Evolutionary conservation across 2,113 vertebrate genomes (phyloP), one percentile per base, ranked within the genome.

Genomic region (Protobothrops flavoviridis): DNA sequence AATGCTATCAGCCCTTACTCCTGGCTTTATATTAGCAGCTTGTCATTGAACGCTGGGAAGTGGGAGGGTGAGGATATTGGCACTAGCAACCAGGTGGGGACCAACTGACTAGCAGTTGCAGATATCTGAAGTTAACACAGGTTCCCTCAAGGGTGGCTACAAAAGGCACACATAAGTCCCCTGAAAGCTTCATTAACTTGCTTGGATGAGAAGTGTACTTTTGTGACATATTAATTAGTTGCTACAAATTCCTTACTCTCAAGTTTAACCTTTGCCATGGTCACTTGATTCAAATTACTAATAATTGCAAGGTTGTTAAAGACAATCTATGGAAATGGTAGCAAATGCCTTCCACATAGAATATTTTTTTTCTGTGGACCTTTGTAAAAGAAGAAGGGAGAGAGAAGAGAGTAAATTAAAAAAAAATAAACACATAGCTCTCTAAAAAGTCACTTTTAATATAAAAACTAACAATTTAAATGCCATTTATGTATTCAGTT

Each of bases 191-290:
- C 97, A 96, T 97, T 97, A 97, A 95, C 95, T 98, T 96, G 91
- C 97, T 96, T 96, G 96, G 97, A 97, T 93, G 74, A 91, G 88
- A 33, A 87, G 91, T 74, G 88, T 94, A 96, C 97, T 97, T 59
- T 95, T 97, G 96, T 98, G 98, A 98, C 98, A 97, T 97, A 96
- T 97, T 98, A 98, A 98, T 98, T 97, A 97, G 96, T 94, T 97
- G 93, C 89, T 91, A 13, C 93, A 94, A 95, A 95, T 97, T 96
- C 94, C 96, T 97, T 96, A 96, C 55, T 95, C 97, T 92, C 69
- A 89, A 89, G 95, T 96, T 92, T 97, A 97, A 97, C 97, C 97
- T 98, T 96, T 96, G 94, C 92, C 94, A 97, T 98, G 97, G 96
- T 96, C 95, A 95, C 94, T 98, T 94, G 93, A 96, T 97, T 96